Conservation (phyloP, 2,113 vertebrate genomes). For the Parus major region DNA sequence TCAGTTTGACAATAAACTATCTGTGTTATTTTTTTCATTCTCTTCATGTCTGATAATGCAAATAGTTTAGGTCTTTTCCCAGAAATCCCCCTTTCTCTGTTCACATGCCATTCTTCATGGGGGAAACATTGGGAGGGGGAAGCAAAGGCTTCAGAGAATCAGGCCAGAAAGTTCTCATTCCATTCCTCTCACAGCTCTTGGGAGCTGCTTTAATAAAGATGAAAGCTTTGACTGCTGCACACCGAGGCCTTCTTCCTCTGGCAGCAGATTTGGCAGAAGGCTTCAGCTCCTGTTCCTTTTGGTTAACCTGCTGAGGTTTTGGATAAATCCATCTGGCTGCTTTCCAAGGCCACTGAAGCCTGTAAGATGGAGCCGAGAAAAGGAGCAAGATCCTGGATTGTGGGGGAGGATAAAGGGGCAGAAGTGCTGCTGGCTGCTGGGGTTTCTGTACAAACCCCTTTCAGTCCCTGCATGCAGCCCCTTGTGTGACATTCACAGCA, state of each 20-base stretch:
- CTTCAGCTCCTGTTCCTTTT: neutral
- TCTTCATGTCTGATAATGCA: slow-evolving; percentile 1
- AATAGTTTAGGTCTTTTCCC: neutral
- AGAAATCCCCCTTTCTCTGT: neutral
- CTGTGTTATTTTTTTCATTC: slow-evolving; percentile 37
- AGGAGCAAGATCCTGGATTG: neutral
- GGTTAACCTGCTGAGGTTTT: neutral
- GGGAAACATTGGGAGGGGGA: neutral
- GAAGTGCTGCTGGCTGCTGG: neutral
- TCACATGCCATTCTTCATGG: neutral
- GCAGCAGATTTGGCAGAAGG: neutral
- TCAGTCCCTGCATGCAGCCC: fast-evolving
- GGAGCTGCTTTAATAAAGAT: neutral
- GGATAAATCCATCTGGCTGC: neutral
- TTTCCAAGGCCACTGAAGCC: neutral
- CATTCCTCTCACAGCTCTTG: neutral
- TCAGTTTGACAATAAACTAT: slow-evolving; percentile 31
- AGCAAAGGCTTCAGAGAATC: neutral
- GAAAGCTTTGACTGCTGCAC: neutral
- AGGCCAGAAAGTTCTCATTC: neutral
- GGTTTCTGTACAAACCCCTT: too few species aligned
- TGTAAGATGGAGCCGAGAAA: neutral
- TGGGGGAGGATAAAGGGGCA: neutral
- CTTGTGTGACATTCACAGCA: fast-evolving
- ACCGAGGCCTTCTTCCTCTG: neutral